A percentile compares a stretch with the other conserved stretches of the same genome.
Evolutionary conservation across 2,797 vertebrate genomes (phyloP).

Genomic region (Discoglossus pictus): DNA sequence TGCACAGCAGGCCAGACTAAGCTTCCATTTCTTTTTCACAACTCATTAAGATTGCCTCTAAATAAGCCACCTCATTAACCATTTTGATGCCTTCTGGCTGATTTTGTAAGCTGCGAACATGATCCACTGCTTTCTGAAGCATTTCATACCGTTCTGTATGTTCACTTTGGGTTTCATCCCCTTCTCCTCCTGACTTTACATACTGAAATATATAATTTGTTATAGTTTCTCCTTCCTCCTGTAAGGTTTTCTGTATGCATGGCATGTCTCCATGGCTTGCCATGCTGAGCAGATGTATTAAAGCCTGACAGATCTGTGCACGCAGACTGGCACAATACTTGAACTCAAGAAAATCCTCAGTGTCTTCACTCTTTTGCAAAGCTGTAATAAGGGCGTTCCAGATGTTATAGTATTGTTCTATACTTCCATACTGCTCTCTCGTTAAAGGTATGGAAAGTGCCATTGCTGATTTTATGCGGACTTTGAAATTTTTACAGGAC

Average conservation of each 20-base stretch:
- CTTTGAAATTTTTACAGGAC: conserved; percentile 96
- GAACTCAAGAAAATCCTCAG: conserved; percentile 90
- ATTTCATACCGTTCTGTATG: conserved; percentile 66
- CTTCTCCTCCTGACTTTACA: conserved; percentile 66
- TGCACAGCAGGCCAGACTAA: too few species aligned
- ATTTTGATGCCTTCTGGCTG: conserved; percentile 54
- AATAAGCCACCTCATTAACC: conserved; percentile 63
- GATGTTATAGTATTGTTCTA: conserved; percentile 74
- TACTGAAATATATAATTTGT: conserved; percentile 77
- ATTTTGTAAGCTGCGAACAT: conserved; percentile 65
- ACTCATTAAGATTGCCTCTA: conserved; percentile 72
- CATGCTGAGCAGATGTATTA: conserved; percentile 83
- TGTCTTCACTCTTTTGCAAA: conserved; percentile 87
- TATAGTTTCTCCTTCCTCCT: conserved; percentile 65
- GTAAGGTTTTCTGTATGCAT: conserved; percentile 62
- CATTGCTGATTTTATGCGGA: conserved; percentile 90
- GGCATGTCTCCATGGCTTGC: conserved; percentile 75
- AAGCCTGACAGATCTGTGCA: conserved; percentile 82
- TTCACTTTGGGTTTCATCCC: conserved; percentile 55
- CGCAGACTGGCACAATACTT: conserved; percentile 90
- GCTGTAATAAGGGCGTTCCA: conserved; percentile 85
- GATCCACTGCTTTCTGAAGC: conserved; percentile 69
- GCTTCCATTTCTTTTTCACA: conserved; percentile 58
- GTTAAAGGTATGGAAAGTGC: conserved; percentile 80
- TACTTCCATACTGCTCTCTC: conserved; percentile 79